Evolutionary conservation across 2,888 invertebrate genomes (phyloP).

Genomic region (Brachypterus glaber): DNA sequence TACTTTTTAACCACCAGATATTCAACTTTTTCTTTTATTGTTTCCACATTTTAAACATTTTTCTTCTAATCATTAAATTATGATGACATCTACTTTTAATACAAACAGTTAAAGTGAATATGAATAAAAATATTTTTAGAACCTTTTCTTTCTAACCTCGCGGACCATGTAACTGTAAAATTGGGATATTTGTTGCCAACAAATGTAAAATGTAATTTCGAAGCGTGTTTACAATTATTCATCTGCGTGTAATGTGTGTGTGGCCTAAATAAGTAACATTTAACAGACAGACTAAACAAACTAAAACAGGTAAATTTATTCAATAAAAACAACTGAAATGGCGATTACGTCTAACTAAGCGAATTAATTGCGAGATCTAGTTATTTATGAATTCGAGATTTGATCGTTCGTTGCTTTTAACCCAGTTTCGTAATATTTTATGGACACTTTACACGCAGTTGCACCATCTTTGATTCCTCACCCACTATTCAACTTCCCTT

Average conservation of each 20-base stretch:
- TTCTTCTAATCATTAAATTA: too few species aligned
- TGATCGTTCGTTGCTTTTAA: slow-evolving; percentile 23
- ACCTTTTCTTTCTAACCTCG: too few species aligned
- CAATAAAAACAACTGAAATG: slow-evolving; percentile 4
- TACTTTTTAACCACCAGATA: too few species aligned
- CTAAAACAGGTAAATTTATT: slow-evolving; percentile 18
- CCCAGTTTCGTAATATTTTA: slow-evolving; percentile 24
- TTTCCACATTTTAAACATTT: too few species aligned
- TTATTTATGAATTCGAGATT: slow-evolving; percentile 22
- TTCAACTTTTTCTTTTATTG: too few species aligned
- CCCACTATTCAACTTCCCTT: too few species aligned
- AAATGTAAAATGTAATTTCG: not conserved
- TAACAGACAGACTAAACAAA: slow-evolving; percentile 15
- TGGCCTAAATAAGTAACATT: slow-evolving; percentile 20
- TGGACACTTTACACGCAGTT: slow-evolving; percentile 21
- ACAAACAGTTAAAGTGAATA: too few species aligned
- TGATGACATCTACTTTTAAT: too few species aligned
- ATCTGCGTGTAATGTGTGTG: slow-evolving; percentile 10
- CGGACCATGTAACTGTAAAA: not conserved
- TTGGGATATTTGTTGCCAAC: not conserved
- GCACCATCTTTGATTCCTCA: slow-evolving; percentile 8
- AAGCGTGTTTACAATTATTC: slow-evolving; percentile 1
- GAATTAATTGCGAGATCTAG: slow-evolving; percentile 26
- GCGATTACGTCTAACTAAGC: slow-evolving; percentile 18
- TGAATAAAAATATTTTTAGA: too few species aligned